Base-by-base conservation (phyloP, 2,113 vertebrate genomes). In the Lamprotornis superbus region DNA sequence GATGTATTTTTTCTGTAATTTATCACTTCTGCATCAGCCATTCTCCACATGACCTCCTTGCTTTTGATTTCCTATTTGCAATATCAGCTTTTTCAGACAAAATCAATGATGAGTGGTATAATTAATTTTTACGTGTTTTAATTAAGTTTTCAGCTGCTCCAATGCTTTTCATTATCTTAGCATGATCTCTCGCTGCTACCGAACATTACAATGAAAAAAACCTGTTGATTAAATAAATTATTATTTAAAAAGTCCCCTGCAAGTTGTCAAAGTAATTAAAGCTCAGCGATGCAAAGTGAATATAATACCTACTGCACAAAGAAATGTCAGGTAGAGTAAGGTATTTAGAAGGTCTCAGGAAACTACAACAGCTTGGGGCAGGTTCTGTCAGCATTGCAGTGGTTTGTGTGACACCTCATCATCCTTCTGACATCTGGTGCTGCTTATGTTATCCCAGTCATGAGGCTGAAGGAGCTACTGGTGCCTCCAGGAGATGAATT, bases 101-200 rank as follows among this genome's bases (percentile, higher is more conserved):
- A 96, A 94, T 95, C 96, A 73, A 89, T 95, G 82, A 79, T 88
- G 93, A 93, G 57, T 6, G 0, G 40, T 89, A 55, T 93, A 97
- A 96, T 96, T 97, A 97, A 96, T 95, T 96, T 95, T 93, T 97
- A 75, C 59, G 2, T 92, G 81, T 92, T 96, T 96, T 96, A 97
- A 96, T 97, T 96, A 95, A 94, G 91, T 90, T 96, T 94, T 94
- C 86, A 78, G 40, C 89, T 87, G 83, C 93, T 95, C 75, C 93
- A 86, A 2, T 93, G 86, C 84, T 87, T 96, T 85, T 87, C 82
- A 89, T 96, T 95, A 96, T 91, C 81, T 84, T 83, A 89, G 71
- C 4, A 5, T 46, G 88, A 83, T 90, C 83, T 96, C 56, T 47
- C 90, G 67, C 77, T 93, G 83, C 79, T 95, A 33, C n/a, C 0